Conservation (phyloP, 1,140 invertebrate genomes). For the Zaprionus nigranus region DNA sequence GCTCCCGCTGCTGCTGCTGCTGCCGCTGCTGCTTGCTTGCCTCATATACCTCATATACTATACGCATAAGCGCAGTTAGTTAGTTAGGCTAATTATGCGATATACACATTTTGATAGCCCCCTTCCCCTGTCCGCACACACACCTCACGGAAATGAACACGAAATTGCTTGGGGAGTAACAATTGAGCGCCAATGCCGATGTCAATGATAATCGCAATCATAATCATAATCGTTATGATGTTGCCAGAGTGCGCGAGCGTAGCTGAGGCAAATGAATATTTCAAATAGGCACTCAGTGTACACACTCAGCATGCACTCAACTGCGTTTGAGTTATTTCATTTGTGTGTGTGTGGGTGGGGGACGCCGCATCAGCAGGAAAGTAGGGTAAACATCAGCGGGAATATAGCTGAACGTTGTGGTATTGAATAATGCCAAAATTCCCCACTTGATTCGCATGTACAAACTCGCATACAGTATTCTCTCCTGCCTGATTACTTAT, state of each 20-base stretch:
- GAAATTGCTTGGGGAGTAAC: conserved; percentile 59
- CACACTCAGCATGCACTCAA: conserved; percentile 6
- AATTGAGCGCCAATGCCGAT: conserved; percentile 50
- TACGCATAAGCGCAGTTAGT: conserved; percentile 38
- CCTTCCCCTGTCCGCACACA: neutral
- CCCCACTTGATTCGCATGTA: neutral
- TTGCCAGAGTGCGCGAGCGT: neutral
- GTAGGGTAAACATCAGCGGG: neutral
- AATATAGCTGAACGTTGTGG: neutral
- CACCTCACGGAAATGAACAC: conserved; percentile 55
- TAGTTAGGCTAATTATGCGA: conserved; percentile 80
- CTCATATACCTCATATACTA: conserved; percentile 34
- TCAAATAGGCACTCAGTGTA: conserved; percentile 5
- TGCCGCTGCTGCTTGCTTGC: neutral
- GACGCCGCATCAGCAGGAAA: neutral
- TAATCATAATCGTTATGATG: conserved; percentile 33
- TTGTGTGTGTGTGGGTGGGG: neutral
- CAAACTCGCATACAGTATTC: neutral
- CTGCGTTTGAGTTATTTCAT: conserved; percentile 10
- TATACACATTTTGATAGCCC: conserved; percentile 68
- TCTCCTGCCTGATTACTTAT: too few species aligned
- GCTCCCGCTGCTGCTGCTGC: conserved; percentile 10
- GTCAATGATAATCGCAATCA: conserved; percentile 50
- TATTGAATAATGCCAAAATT: neutral
- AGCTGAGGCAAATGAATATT: conserved; percentile 5